phyloP scores from a whole-genome alignment of 2,888 invertebrate species.

The Tetragonula carbonaria region DNA sequence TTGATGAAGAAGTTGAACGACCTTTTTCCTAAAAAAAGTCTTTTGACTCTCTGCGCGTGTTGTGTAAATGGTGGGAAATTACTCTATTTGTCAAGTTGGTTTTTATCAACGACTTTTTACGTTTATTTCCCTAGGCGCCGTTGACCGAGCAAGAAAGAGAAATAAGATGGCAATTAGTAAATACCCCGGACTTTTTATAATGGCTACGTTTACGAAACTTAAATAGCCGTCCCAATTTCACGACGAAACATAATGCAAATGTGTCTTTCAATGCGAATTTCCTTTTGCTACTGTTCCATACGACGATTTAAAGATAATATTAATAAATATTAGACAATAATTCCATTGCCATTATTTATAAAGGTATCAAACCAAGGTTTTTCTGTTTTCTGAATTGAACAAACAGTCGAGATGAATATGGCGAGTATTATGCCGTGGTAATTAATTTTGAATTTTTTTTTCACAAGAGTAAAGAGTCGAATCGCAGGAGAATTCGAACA shows the following conservation, averaged over 20 bases:
- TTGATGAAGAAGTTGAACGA: not conserved
- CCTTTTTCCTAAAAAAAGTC: not conserved
- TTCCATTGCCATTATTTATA: too few species aligned
- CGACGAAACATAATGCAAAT: not conserved
- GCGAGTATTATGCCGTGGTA: too few species aligned
- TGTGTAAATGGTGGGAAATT: constrained; percentile 1
- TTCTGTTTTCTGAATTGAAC: too few species aligned
- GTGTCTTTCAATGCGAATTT: not conserved
- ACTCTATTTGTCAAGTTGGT: constrained; percentile 6
- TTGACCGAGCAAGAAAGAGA: not conserved
- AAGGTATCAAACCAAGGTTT: too few species aligned
- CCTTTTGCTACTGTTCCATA: not conserved
- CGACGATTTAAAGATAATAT: too few species aligned
- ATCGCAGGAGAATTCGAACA: too few species aligned
- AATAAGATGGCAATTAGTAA: constrained; percentile 2
- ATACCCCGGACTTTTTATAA: not conserved
- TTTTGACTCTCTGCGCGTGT: not conserved
- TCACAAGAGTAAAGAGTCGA: too few species aligned
- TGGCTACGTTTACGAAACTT: not conserved
- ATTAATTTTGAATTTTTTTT: too few species aligned
- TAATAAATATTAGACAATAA: too few species aligned
- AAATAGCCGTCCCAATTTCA: not conserved
- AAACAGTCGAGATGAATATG: too few species aligned
- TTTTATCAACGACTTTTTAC: not conserved
- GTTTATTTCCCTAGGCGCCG: not conserved